These are phyloP conservation scores for Subanguina moxae DNA, from an alignment of 1,140 invertebrate genomes.

Conservation along the genomic window DNA sequence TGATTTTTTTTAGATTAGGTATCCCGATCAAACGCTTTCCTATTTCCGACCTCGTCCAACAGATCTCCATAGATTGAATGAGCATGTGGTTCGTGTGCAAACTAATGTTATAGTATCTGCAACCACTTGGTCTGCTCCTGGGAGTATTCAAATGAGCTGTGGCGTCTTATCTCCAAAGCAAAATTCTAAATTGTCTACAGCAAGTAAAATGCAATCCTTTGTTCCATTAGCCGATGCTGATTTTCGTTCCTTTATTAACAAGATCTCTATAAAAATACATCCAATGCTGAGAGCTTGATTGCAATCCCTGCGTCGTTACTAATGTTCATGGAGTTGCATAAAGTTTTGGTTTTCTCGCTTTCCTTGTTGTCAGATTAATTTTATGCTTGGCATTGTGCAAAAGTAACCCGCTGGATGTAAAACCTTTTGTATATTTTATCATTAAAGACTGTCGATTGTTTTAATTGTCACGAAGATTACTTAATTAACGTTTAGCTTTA, in stretches of 20 bases:
- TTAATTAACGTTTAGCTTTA: too few species aligned
- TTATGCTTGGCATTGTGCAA: too few species aligned
- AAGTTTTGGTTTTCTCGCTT: too few species aligned
- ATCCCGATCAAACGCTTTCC: conserved; percentile 28
- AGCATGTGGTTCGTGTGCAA: conserved; percentile 21
- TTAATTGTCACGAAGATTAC: too few species aligned
- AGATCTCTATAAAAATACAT: conserved; percentile 35
- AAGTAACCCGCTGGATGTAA: too few species aligned
- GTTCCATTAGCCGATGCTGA: conserved; percentile 26
- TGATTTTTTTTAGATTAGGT: conserved; percentile 21
- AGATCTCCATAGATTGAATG: conserved; percentile 17
- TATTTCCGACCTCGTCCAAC: conserved; percentile 24
- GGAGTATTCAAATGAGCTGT: conserved; percentile 17
- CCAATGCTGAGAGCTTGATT: conserved; percentile 14
- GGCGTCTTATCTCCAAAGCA: conserved; percentile 9
- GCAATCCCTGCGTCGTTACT: not conserved
- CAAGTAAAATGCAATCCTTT: conserved; percentile 9
- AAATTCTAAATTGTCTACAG: conserved; percentile 1
- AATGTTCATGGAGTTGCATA: too few species aligned
- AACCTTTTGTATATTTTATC: too few species aligned
- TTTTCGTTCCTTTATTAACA: not conserved
- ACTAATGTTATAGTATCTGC: conserved; percentile 33
- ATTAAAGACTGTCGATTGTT: too few species aligned
- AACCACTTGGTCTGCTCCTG: conserved; percentile 22
- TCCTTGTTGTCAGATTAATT: too few species aligned